These are phyloP conservation scores for Lampropteryx suffumata DNA, from an alignment of 2,888 invertebrate species.

Conservation along the genomic window DNA sequence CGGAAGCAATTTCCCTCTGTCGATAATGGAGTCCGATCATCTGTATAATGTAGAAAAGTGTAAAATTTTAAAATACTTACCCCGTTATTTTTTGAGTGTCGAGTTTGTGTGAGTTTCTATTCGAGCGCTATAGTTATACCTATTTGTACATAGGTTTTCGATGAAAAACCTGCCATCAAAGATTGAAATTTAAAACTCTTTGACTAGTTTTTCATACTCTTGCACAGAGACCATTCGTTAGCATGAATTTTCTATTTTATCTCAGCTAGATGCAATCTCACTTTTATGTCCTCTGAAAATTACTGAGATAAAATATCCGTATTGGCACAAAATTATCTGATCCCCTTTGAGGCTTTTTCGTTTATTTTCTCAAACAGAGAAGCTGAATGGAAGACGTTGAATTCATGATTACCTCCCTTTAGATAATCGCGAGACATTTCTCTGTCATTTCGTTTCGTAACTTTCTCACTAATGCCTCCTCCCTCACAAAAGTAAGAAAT, in stretches of 20 bases:
- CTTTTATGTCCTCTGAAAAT: slow-evolving; percentile 9
- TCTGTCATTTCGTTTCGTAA: slow-evolving; percentile 24
- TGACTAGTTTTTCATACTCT: slow-evolving; percentile 20
- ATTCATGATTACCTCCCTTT: slow-evolving; percentile 19
- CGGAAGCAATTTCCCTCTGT: slow-evolving; percentile 61
- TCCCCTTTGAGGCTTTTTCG: slow-evolving; percentile 16
- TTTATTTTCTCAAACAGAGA: slow-evolving; percentile 14
- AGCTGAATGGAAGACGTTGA: slow-evolving; percentile 6
- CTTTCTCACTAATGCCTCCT: slow-evolving; percentile 18
- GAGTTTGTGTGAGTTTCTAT: no score
- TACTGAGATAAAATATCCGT: slow-evolving; percentile 13
- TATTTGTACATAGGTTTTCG: not conserved
- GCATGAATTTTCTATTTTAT: slow-evolving; percentile 13
- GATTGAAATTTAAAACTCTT: slow-evolving; percentile 25
- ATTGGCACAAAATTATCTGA: slow-evolving; percentile 13
- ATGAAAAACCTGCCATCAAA: not conserved
- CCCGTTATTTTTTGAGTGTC: slow-evolving; percentile 31
- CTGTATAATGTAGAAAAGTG: slow-evolving; percentile 48
- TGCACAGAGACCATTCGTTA: slow-evolving; percentile 6
- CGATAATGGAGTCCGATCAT: slow-evolving; percentile 53
- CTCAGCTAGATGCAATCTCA: slow-evolving; percentile 12
- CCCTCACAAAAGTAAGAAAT: slow-evolving; percentile 19
- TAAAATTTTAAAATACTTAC: slow-evolving; percentile 51
- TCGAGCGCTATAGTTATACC: no score
- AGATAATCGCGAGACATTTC: slow-evolving; percentile 20